Percentiles rank a stretch among this genome's conserved stretches.
phyloP scores from a whole-genome alignment of 2,888 invertebrate species.

The Lasioglossum malachurum region DNA sequence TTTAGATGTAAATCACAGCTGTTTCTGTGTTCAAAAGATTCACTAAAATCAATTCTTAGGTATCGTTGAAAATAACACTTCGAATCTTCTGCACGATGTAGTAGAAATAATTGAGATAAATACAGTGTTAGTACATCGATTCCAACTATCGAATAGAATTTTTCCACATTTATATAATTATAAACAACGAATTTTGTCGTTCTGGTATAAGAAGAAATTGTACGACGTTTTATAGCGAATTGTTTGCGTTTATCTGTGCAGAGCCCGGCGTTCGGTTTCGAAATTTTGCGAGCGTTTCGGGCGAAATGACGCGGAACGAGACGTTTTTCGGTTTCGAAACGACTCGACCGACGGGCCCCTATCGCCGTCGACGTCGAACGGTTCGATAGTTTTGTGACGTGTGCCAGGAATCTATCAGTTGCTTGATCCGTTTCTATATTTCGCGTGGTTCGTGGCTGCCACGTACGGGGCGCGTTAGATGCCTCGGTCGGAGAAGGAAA shows the following conservation, averaged over 20 bases:
- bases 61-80: background rate
- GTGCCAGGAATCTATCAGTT: conserved; percentile 63
- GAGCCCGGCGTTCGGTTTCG: background rate
- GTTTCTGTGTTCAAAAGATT: background rate
- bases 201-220: background rate
- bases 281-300: background rate
- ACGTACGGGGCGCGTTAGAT: conserved; percentile 63
- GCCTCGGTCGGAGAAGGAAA: conserved; percentile 77
- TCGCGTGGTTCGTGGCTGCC: conserved; percentile 55
- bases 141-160: background rate
- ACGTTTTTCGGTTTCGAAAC: conserved; percentile 7
- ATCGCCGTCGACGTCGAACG: conserved; percentile 53
- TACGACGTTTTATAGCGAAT: background rate
- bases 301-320: conserved; percentile 9
- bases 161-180: background rate
- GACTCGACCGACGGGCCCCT: conserved; percentile 47
- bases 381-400: conserved; percentile 62
- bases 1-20: background rate
- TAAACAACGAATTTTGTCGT: background rate
- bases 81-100: too few relatives aligned
- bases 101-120: background rate
- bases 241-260: background rate
- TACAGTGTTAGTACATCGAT: background rate
- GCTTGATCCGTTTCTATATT: conserved; percentile 63
- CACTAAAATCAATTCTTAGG: background rate